Evolutionary conservation across 2,888 invertebrate genomes (phyloP), one percentile per base, ranked within the genome.

Genomic region (Pammene fasciana): DNA sequence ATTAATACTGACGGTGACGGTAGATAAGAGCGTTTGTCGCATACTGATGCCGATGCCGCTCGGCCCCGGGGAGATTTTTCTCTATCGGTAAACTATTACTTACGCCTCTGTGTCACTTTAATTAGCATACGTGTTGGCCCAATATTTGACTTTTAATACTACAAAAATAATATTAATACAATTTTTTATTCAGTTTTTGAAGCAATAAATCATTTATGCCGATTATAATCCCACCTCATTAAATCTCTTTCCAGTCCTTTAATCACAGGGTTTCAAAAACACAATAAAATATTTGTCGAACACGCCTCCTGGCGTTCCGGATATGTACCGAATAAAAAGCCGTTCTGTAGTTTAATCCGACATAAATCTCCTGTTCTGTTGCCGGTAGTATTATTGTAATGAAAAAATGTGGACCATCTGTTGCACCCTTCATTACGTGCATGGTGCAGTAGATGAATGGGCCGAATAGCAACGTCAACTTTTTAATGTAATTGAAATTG

Each of bases 401-500:
- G 88, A 90, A 91, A 91, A 90, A 90, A 91, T 90, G 79, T 82
- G 82, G 79, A 89, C 89, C 92, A 92, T 91, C 92, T 92, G 92
- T 91, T 91, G 87, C 90, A 88, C 92, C 92, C 92, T 92, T 89
- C 90, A 89, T 90, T 90, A 88, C 87, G 80, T 87, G 80, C 80
- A 79, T 84, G 78, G 79, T 79, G 76, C 79, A 76, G 83, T 85
- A 85, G 86, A 88, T 86, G 84, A 70, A 70, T 70, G 88, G 86
- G 86, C 84, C 86, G 83, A 88, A 85, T 84, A 83, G 82, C 82
- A 82, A 78, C 84, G 85, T 87, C 88, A 86, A 88, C 86, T 90
- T 91, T 92, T 91, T 90, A 91, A 91, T 90, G 86, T 91, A 89
- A 91, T 90, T 91, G 90, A 90, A 91, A 88, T 82, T 83, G 84